Base-by-base conservation (phyloP, 2,888 invertebrate genomes). In the Latheticus oryzae region DNA sequence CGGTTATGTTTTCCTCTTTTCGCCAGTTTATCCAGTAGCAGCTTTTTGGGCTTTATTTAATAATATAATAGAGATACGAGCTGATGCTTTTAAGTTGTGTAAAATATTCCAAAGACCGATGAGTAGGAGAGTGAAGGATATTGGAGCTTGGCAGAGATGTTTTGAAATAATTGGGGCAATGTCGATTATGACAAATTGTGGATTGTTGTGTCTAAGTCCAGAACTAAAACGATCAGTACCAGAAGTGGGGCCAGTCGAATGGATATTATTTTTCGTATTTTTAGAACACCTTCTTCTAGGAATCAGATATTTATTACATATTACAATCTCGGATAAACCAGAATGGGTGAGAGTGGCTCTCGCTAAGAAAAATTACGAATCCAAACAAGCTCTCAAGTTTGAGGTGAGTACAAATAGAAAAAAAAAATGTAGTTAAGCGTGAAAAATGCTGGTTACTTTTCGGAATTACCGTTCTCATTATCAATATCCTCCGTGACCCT, bases 1-100 rank as follows among this genome's bases (percentile, higher is more conserved):
- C 71, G 90, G 91, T 35, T 90, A 89, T 76, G 89, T 90, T 2
- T 88, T 88, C 61, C 79, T 91, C 9, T 91, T 91, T 76, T 88
- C 90, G 1, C 87, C 90, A 1, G 89, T 89, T 3, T 90, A 88
- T 67, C 90, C 91, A 0, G 80, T 89, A 65, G 90, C 90, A 0
- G 88, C 89, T 0, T 81, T 90, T 60, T 89, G 87, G 81, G 90
- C 90, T 0, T 79, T 90, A 1, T 71, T 87, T 40, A 90, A 90
- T 78, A 91, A 90, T 75, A 71, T 89, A n/a, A 79, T 89, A 21
- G 90, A 90, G 76, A 86, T 90, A 40, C 81, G 89, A 61, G 85
- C 87, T 0, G 90, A 91, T 75, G 86, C 89, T 48, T 89, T 89
- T 75, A 90, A 90, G 78, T 78, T 89, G 56, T 89, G 89, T 70